Percentiles rank a stretch among this genome's conserved stretches.
Conservation (phyloP, 2,888 invertebrate genomes). For the Lasioglossum zephyrum region DNA sequence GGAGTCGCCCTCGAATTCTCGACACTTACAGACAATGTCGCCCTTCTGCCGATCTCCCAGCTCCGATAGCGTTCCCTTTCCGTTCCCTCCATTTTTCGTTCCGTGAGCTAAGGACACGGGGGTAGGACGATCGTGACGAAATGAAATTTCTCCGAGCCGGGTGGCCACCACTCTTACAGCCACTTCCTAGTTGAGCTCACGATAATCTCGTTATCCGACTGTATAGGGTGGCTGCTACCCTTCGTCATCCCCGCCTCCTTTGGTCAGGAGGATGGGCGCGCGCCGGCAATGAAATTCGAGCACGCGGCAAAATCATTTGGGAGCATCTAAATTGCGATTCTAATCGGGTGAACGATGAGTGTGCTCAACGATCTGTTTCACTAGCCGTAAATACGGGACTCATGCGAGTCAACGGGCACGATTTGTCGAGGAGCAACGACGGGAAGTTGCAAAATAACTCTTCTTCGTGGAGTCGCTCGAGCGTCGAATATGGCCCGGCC, state of each 20-base stretch:
- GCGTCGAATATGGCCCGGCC: constrained; percentile 9
- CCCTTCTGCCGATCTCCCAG: constrained; percentile 58
- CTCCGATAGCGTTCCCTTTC: constrained; percentile 49
- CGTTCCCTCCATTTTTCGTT: constrained; percentile 9
- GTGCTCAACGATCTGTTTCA: constrained; percentile 62
- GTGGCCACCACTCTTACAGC: constrained; percentile 44
- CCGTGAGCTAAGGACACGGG: not conserved
- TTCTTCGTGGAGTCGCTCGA: constrained; percentile 33
- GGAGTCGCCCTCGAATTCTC: constrained; percentile 57
- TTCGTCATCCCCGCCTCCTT: constrained; percentile 28
- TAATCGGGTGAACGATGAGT: constrained; percentile 54
- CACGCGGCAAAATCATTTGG: constrained; percentile 64
- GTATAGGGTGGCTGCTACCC: constrained; percentile 65
- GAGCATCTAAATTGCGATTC: constrained; percentile 71
- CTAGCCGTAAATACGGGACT: constrained; percentile 58
- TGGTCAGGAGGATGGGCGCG: constrained; percentile 51
- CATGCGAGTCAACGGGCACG: constrained; percentile 54
- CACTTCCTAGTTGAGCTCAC: constrained; percentile 60
- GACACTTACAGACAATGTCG: constrained; percentile 77
- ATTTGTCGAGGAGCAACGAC: constrained; percentile 45
- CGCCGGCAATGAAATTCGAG: constrained; percentile 70
- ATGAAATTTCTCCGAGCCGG: constrained; percentile 67
- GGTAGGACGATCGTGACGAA: constrained; percentile 54
- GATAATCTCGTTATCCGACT: constrained; percentile 79
- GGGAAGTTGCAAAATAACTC: constrained; percentile 33